Evolutionary conservation across 2,888 invertebrate genomes (phyloP).

Genomic region (Lasioglossum marginatum): DNA sequence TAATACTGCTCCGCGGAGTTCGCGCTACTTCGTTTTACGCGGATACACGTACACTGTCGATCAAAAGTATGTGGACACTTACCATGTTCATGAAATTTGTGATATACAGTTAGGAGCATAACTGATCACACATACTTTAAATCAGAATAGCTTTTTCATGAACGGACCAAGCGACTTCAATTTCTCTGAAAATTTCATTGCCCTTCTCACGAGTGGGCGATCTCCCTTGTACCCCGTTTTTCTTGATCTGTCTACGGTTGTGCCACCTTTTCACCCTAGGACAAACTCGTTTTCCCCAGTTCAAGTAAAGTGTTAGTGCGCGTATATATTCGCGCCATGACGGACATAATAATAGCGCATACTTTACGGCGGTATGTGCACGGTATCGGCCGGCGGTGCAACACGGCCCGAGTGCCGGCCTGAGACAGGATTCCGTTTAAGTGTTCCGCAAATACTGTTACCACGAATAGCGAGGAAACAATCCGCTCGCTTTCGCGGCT

Average conservation of each 20-base stretch:
- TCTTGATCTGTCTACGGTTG: conserved; percentile 9
- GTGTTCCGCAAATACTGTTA: conserved; percentile 80
- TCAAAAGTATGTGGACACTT: too few species aligned
- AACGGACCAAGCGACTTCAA: too few species aligned
- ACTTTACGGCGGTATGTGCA: conserved; percentile 64
- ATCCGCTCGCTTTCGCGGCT: conserved; percentile 62
- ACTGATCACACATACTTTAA: too few species aligned
- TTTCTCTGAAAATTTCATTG: too few species aligned
- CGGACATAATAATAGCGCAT: conserved; percentile 66
- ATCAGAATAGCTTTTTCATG: too few species aligned
- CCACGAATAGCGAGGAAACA: conserved; percentile 69
- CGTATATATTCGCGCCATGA: conserved; percentile 49
- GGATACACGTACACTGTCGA: too few species aligned
- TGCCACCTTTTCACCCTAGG: not conserved
- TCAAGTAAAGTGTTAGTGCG: conserved; percentile 55
- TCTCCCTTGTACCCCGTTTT: not conserved
- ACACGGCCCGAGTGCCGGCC: conserved; percentile 42
- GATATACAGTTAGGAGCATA: too few species aligned
- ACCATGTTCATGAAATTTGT: too few species aligned
- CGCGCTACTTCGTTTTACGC: conserved; percentile 10
- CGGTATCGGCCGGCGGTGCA: conserved; percentile 58
- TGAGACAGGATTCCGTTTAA: conserved; percentile 71
- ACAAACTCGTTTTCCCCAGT: conserved; percentile 28
- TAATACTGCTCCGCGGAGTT: conserved; percentile 23
- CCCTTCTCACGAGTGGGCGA: not conserved